These are phyloP conservation scores for Gastrophysa polygoni DNA, from an alignment of 2,888 invertebrate species.

Conservation along the genomic window DNA sequence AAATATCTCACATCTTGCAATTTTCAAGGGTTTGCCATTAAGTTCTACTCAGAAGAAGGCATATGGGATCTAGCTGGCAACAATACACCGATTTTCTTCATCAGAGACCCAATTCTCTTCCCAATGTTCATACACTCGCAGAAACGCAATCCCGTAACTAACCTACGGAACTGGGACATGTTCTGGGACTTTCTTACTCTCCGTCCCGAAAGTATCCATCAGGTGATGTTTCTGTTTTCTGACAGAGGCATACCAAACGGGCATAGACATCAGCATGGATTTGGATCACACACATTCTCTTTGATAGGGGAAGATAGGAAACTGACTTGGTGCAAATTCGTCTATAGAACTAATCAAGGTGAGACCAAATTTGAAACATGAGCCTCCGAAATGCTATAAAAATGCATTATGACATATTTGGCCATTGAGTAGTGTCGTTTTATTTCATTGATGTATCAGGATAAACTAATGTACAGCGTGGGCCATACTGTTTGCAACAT, in stretches of 20 bases:
- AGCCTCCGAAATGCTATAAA: too few relatives aligned
- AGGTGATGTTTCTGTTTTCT: constrained; percentile 75
- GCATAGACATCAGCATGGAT: constrained; percentile 89
- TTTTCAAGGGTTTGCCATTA: constrained; percentile 78
- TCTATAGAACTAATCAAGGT: constrained; percentile 88
- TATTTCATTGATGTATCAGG: too few relatives aligned
- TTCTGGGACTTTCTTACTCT: constrained; percentile 92
- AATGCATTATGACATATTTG: too few relatives aligned
- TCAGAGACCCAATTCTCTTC: constrained; percentile 85
- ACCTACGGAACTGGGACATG: constrained; percentile 88
- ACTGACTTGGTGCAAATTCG: constrained; percentile 72
- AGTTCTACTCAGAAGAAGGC: constrained; percentile 89
- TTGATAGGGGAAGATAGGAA: constrained; percentile 68
- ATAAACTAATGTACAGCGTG: too few relatives aligned
- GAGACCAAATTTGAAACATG: constrained; percentile 12
- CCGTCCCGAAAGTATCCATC: constrained; percentile 84
- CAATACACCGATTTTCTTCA: constrained; percentile 91
- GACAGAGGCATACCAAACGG: constrained; percentile 91
- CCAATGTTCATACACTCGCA: constrained; percentile 95
- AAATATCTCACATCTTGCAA: too few relatives aligned
- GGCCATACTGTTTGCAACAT: too few relatives aligned
- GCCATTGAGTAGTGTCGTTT: too few relatives aligned
- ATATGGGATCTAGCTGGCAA: constrained; percentile 93
- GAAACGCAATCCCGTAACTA: constrained; percentile 89
- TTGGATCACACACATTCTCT: constrained; percentile 89